A percentile compares a stretch with the other conserved stretches of the same genome.
phyloP scores from a whole-genome alignment of 1,140 invertebrate species.

The Zophobas atratus region DNA sequence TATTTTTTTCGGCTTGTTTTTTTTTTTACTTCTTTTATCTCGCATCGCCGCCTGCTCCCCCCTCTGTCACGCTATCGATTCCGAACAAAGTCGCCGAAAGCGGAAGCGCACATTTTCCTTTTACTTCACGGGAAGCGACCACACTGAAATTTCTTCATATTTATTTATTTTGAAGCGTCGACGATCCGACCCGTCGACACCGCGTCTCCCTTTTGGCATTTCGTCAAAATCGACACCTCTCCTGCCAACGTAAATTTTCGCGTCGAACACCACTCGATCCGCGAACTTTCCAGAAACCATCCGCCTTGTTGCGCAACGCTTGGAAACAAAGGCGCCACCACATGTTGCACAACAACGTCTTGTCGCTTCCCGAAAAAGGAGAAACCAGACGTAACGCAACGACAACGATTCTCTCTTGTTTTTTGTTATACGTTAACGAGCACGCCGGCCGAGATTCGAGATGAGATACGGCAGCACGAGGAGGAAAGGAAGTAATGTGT shows the following conservation, averaged over 20 bases:
- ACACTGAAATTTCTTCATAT: too few relatives aligned
- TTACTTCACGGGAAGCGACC: neutral
- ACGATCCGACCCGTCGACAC: neutral
- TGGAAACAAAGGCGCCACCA: too few relatives aligned
- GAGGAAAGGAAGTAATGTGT: neutral
- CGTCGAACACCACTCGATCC: neutral
- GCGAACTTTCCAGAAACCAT: too few relatives aligned
- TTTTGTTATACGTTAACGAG: neutral
- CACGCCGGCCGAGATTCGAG: neutral
- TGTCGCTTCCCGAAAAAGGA: constrained; percentile 1
- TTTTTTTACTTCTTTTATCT: constrained; percentile 4
- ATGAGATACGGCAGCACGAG: neutral
- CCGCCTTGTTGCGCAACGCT: neutral
- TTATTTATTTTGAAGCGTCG: neutral
- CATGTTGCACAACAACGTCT: neutral
- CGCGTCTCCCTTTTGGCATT: neutral
- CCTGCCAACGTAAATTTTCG: neutral
- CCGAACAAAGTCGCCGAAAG: constrained; percentile 18
- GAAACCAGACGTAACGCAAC: neutral
- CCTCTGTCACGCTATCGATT: constrained; percentile 25
- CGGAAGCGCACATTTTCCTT: constrained; percentile 15
- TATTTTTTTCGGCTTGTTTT: neutral
- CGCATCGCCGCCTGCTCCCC: neutral
- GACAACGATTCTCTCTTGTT: neutral
- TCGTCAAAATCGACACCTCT: neutral